phyloP scores from a whole-genome alignment of 2,888 invertebrate species.

The Margaritifera margaritifera region DNA sequence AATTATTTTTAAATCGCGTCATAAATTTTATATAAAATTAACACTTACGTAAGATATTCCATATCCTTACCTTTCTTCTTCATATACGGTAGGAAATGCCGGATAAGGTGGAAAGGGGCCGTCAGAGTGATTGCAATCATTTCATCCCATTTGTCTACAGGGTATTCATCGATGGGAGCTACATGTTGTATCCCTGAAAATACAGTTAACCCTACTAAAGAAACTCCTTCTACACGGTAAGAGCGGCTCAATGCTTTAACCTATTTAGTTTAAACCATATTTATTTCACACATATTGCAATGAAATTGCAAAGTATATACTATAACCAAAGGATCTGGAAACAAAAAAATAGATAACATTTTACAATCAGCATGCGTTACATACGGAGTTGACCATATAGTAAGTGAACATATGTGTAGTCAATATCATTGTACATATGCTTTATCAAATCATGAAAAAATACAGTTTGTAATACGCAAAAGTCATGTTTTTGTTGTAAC shows the following conservation, averaged over 20 bases:
- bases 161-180: constrained; percentile 53
- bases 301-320: no score
- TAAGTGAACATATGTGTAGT: no score
- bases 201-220: neutral
- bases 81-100: constrained; percentile 49
- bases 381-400: no score
- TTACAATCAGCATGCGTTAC: no score
- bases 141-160: constrained; percentile 61
- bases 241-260: neutral
- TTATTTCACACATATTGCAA: no score
- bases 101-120: constrained; percentile 56
- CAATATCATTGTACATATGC: no score
- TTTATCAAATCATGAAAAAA: no score
- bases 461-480: no score
- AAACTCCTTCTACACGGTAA: neutral
- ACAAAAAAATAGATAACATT: no score
- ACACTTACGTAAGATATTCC: neutral
- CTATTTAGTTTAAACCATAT: no score
- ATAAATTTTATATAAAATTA: neutral
- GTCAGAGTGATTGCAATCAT: constrained; percentile 53
- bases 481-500: no score
- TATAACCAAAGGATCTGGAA: no score
- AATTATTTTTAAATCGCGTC: neutral
- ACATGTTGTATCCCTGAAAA: constrained; percentile 50
- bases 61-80: constrained; percentile 38